Conservation (phyloP, 2,888 invertebrate species). For the Zygothrica quintamaculata region DNA sequence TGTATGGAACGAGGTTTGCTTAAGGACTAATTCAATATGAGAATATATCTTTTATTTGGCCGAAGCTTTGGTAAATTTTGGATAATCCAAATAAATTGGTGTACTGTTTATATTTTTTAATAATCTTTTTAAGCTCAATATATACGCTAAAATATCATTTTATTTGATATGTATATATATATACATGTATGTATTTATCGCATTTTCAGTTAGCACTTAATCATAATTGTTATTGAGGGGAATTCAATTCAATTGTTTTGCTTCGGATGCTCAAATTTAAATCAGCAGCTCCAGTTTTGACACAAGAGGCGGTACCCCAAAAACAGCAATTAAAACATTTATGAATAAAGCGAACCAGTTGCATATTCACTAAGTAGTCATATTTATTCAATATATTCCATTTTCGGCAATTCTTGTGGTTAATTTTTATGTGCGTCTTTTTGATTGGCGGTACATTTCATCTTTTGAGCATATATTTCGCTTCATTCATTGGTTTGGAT, state of each 20-base stretch:
- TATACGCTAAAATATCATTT: neutral
- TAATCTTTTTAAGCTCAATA: too few relatives aligned
- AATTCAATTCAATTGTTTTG: slow-evolving; percentile 77
- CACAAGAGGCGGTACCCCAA: slow-evolving; percentile 70
- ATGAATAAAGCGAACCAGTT: slow-evolving; percentile 43
- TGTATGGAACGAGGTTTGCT: slow-evolving; percentile 22
- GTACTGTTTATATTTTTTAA: too few relatives aligned
- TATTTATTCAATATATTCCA: slow-evolving; percentile 53
- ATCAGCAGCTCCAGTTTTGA: slow-evolving; percentile 77
- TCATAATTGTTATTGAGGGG: slow-evolving; percentile 53
- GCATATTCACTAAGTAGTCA: slow-evolving; percentile 21
- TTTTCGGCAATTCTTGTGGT: slow-evolving; percentile 71
- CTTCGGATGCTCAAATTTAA: slow-evolving; percentile 45
- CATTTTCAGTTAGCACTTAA: slow-evolving; percentile 39
- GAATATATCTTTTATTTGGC: too few relatives aligned
- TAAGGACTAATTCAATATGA: neutral
- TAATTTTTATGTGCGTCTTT: slow-evolving; percentile 76
- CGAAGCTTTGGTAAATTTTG: too few relatives aligned
- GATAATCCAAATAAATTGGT: too few relatives aligned
- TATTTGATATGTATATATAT: slow-evolving; percentile 2
- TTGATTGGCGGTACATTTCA: slow-evolving; percentile 75
- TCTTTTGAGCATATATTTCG: slow-evolving; percentile 37
- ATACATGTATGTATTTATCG: slow-evolving; percentile 13
- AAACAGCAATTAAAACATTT: slow-evolving; percentile 36
- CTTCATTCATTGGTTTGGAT: slow-evolving; percentile 33